Conservation (phyloP, 1,140 invertebrate species). For the Bombus impatiens region DNA sequence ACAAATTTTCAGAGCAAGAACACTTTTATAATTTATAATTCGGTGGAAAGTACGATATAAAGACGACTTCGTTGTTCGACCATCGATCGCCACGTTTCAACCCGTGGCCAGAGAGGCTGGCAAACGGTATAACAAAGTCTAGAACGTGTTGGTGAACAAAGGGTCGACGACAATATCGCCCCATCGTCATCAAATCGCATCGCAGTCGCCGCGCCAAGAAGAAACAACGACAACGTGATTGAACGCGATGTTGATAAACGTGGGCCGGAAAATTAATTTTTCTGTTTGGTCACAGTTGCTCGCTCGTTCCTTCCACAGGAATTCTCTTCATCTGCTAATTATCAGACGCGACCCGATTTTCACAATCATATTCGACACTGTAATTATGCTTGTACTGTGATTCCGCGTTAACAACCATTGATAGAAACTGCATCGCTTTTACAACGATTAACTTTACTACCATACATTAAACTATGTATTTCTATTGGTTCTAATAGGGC, state of each 20-base stretch:
- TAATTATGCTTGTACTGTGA: neutral
- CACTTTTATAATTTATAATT: no score
- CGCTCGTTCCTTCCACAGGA: neutral
- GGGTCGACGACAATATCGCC: neutral
- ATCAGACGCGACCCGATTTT: neutral
- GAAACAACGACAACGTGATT: neutral
- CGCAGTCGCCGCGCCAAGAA: neutral
- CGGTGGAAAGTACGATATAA: no score
- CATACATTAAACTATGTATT: neutral
- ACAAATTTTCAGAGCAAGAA: no score
- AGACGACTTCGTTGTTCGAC: neutral
- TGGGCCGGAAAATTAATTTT: slow-evolving; percentile 12
- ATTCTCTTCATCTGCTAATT: neutral
- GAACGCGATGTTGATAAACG: neutral
- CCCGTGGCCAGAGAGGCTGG: neutral
- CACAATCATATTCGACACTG: neutral
- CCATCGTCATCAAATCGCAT: neutral
- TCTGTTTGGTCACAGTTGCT: neutral
- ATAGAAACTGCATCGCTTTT: neutral
- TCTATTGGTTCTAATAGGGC: no score
- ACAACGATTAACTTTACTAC: neutral
- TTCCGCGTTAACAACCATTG: neutral
- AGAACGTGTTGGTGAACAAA: slow-evolving; percentile 1
- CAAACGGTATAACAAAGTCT: neutral
- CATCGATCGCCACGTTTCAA: neutral